Conservation (phyloP, 2,888 invertebrate species). For the Callinectes sapidus region DNA sequence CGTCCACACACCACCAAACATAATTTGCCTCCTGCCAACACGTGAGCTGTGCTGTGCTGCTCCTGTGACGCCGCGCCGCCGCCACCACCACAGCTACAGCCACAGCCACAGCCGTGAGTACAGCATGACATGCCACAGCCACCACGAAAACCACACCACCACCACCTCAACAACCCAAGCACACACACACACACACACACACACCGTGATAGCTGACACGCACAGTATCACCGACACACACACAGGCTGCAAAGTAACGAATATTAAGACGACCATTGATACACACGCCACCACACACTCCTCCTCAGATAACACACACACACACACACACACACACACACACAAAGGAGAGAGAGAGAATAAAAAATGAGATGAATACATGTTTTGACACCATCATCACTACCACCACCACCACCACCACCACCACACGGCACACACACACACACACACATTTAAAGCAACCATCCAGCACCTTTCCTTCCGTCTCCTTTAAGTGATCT, state of each 20-base stretch:
- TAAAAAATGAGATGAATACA: background rate
- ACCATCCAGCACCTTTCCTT: background rate
- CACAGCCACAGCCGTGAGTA: background rate
- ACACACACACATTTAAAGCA: background rate
- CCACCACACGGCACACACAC: background rate
- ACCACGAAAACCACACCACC: background rate
- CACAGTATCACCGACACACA: background rate
- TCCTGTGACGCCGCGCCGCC: background rate
- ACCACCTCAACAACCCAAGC: background rate
- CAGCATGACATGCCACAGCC: background rate
- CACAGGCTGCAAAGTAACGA: background rate
- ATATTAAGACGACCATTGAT: background rate
- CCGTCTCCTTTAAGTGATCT: background rate
- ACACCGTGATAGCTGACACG: background rate
- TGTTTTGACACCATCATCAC: background rate
- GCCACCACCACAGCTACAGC: background rate
- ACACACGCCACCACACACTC: background rate
- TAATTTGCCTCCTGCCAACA: slow-evolving; percentile 32
- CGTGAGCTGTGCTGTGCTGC: background rate
- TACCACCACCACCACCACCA: background rate
- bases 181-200: slow-evolving; percentile 37
- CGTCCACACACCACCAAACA: slow-evolving; percentile 33
- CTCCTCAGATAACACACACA: background rate
- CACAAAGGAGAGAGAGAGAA: background rate
- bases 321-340: slow-evolving; percentile 13